A percentile compares a stretch with the other conserved stretches of the same genome.
Conservation (phyloP, 2,797 vertebrate genomes). For the Ctenochaetus hawaiiensis region DNA sequence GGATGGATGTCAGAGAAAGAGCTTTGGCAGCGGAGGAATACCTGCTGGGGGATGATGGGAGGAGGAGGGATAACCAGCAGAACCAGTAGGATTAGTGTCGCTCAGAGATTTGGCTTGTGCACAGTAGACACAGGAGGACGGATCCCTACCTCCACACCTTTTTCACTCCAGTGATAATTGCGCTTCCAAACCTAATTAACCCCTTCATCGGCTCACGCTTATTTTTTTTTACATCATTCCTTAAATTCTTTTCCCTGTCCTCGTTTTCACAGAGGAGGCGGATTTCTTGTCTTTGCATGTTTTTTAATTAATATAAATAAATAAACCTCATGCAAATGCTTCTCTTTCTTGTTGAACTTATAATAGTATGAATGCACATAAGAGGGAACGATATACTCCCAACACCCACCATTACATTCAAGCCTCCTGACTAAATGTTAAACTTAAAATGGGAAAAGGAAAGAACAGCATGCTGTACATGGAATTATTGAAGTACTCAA, state of each 20-base stretch:
- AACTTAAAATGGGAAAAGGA: neutral
- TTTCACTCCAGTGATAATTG: constrained; percentile 65
- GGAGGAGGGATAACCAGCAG: constrained; percentile 75
- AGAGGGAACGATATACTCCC: neutral
- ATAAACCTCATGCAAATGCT: neutral
- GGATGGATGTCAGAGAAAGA: constrained; percentile 50
- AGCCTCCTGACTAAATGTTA: neutral
- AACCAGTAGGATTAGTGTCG: constrained; percentile 84
- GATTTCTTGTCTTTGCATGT: neutral
- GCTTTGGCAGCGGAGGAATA: constrained; percentile 66
- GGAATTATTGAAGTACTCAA: neutral
- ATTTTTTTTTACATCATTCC: constrained; percentile 17
- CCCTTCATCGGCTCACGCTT: constrained; percentile 29
- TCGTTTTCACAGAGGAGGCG: neutral
- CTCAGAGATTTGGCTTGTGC: constrained; percentile 74
- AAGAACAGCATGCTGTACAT: neutral
- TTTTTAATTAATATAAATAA: neutral
- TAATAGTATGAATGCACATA: neutral
- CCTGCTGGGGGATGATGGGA: constrained; percentile 68
- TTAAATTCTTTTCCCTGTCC: constrained; percentile 4
- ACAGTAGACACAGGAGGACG: constrained; percentile 61
- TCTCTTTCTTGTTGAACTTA: constrained; percentile 2
- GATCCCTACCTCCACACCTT: constrained; percentile 45
- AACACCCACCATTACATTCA: neutral
- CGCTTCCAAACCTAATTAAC: constrained; percentile 64